Evolutionary conservation across 2,113 vertebrate species (phyloP).

Genomic region (Nematolebias whitei): DNA sequence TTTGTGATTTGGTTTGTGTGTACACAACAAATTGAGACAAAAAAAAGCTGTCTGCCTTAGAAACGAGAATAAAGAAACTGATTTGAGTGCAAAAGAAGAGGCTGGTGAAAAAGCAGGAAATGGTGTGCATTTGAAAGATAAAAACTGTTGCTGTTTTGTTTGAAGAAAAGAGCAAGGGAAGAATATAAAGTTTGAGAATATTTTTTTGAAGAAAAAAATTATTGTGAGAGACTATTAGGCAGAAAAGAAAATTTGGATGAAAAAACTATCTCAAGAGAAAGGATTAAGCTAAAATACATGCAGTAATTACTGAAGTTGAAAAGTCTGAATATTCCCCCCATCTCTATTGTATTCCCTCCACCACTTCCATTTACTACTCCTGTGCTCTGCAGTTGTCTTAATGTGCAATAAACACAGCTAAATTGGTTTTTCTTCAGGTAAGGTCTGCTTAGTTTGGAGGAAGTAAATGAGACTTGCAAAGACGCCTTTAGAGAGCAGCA

Average conservation of each 20-base stretch:
- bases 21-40: constrained; percentile 4
- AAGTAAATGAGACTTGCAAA: constrained; percentile 45
- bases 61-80: not conserved
- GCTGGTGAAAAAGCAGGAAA: constrained; percentile 17
- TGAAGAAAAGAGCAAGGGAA: not conserved
- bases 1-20: not conserved
- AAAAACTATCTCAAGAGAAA: constrained; percentile 18
- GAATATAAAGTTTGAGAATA: constrained; percentile 6
- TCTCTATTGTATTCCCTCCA: not conserved
- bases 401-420: constrained; percentile 58
- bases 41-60: constrained; percentile 13
- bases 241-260: constrained; percentile 1
- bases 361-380: constrained; percentile 23
- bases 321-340: constrained; percentile 20
- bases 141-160: constrained; percentile 31
- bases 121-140: constrained; percentile 7
- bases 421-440: constrained; percentile 53
- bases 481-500: constrained; percentile 33
- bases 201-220: constrained; percentile 21
- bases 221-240: constrained; percentile 14
- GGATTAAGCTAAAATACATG: constrained; percentile 10
- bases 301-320: constrained; percentile 52
- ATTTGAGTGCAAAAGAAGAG: constrained; percentile 22
- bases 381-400: constrained; percentile 17
- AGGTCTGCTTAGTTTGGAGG: constrained; percentile 41